These are phyloP conservation scores for Puntigrus tetrazona DNA, from an alignment of 2,113 vertebrate genomes.

Conservation along the genomic window DNA sequence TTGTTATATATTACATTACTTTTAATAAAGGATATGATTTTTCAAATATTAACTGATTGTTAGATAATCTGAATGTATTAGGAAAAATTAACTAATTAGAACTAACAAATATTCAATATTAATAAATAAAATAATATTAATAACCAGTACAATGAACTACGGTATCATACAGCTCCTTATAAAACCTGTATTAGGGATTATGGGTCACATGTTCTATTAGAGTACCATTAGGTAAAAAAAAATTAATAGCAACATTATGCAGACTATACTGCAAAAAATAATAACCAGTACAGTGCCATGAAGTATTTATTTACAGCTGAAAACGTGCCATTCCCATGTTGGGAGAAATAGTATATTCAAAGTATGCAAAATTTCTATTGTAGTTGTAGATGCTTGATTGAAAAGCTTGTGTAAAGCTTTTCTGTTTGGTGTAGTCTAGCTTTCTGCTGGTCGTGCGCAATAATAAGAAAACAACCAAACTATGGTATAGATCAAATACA, in stretches of 20 bases:
- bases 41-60: no score
- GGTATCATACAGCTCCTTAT: no score
- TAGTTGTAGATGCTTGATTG: not conserved
- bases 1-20: not conserved
- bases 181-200: no score
- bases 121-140: not conserved
- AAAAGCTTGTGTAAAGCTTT: not conserved
- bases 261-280: no score
- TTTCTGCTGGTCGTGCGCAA: not conserved
- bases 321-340: not conserved
- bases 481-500: not conserved
- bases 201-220: not conserved
- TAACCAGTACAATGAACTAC: not conserved
- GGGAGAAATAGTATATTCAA: not conserved
- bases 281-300: no score
- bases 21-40: no score
- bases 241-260: no score
- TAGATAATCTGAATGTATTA: no score
- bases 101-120: not conserved
- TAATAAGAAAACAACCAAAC: not conserved
- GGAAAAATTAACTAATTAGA: no score
- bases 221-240: not conserved
- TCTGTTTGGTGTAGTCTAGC: not conserved
- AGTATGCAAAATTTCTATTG: not conserved
- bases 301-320: not conserved